Evolutionary conservation across 1,140 invertebrate species (phyloP).

Genomic region (Goniozus legneri): DNA sequence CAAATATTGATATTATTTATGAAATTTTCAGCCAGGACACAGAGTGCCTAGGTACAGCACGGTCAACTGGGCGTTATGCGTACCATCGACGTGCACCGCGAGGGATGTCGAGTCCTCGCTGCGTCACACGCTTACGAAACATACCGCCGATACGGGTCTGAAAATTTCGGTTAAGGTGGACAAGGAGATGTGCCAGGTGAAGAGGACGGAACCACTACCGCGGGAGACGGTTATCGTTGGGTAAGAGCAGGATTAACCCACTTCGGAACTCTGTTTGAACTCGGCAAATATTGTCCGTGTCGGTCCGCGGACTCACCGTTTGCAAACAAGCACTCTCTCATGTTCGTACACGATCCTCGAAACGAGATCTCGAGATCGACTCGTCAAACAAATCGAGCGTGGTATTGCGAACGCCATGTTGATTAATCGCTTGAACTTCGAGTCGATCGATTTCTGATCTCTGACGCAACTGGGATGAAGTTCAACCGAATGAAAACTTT

Average conservation of each 20-base stretch:
- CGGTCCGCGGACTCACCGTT: too few relatives aligned
- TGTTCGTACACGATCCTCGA: too few relatives aligned
- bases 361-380: too few relatives aligned
- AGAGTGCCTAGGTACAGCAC: constrained; percentile 61
- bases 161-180: constrained; percentile 58
- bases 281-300: too few relatives aligned
- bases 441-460: too few relatives aligned
- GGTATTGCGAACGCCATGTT: too few relatives aligned
- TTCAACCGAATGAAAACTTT: background rate
- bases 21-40: constrained; percentile 62
- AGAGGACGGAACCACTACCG: constrained; percentile 36
- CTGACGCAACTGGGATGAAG: too few relatives aligned
- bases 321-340: too few relatives aligned
- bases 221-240: constrained; percentile 52
- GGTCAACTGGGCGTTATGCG: constrained; percentile 63
- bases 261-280: too few relatives aligned
- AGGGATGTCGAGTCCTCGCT: constrained; percentile 59
- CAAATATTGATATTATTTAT: too few relatives aligned
- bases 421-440: too few relatives aligned
- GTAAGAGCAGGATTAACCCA: constrained; percentile 31
- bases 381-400: too few relatives aligned
- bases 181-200: constrained; percentile 60
- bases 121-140: constrained; percentile 45
- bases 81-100: constrained; percentile 57
- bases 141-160: constrained; percentile 51